Evolutionary conservation across 2,113 vertebrate genomes (phyloP), one percentile per base, ranked within the genome.

Genomic region (Motacilla tschutschensis): DNA sequence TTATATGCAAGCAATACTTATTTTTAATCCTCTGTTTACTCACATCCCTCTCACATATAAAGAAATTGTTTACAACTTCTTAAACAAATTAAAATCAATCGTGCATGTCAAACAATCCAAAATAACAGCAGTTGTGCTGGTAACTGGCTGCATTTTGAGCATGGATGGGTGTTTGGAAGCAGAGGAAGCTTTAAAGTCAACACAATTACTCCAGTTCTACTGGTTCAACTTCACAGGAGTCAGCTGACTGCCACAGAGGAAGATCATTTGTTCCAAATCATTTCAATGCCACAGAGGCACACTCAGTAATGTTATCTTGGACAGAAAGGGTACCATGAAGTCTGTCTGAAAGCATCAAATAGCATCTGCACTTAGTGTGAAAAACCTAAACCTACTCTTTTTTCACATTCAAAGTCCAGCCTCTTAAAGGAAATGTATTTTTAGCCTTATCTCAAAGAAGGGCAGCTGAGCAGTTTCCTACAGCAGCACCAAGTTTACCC

Each of bases 381-480:
- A 87, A 85, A 92, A 69, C 33, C 28, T 69, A 74, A 91, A 66
- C 20, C 14, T 58, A 35, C 14, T 21, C 15, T 38, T 80, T 59
- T 69, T 74, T 64, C 47, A 43, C 18, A 47, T 60, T 66, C 47
- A 2, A 73, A 87, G 64, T 70, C 47, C 72, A 83, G 8, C 6
- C 40, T 21, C 64, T 72, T 70, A 43, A 79, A 87, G 22, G 33
- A 89, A 90, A 79, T 57, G 20, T 70, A 66, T 88, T 93, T 87
- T 84, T 66, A 91, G 48, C 38, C 35, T 92, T 87, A 79, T 90
- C 84, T 90, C 51, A 53, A 75, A 62, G 54, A 84, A 73, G 13
- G 64, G 44, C 36, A 79, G 51, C 50, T 10, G 44, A 87, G 53
- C 62, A 76, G 57, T 73, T 93, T 90, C 43, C 58, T 67, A 36